Percentiles rank a stretch among this genome's conserved stretches.
phyloP scores from a whole-genome alignment of 2,797 vertebrate species.

The Argyrosomus regius region DNA sequence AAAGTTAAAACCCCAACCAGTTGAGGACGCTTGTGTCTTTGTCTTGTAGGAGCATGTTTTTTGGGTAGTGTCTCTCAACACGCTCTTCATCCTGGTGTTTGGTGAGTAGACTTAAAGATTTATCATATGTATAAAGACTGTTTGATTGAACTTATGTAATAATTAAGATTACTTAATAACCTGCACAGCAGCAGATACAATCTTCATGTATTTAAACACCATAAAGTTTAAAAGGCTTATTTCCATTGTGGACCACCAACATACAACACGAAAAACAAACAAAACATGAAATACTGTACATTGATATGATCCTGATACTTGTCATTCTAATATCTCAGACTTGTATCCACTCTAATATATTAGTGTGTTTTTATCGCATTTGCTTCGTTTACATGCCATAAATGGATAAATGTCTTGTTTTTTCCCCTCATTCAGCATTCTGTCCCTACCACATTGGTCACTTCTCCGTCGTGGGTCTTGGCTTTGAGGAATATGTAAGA shows the following conservation, averaged over 20 bases:
- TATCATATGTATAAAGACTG: background rate
- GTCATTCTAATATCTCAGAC: background rate
- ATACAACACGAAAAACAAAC: background rate
- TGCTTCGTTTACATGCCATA: background rate
- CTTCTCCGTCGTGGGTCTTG: constrained; percentile 97
- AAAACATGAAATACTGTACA: background rate
- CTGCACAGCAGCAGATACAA: background rate
- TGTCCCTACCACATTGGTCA: constrained; percentile 99
- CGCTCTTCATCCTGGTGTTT: constrained; percentile 98
- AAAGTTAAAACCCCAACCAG: background rate
- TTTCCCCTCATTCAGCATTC: constrained; percentile 88
- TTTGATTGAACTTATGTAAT: background rate
- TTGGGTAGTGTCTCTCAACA: constrained; percentile 99
- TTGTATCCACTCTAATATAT: background rate
- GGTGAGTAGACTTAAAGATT: constrained; percentile 85
- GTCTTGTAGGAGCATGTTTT: constrained; percentile 95
- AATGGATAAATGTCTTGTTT: background rate
- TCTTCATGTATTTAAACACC: background rate
- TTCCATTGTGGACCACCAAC: background rate
- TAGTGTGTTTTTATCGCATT: background rate
- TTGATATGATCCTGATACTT: background rate
- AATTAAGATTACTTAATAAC: background rate
- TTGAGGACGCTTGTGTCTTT: constrained; percentile 31
- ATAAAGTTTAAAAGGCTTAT: background rate
- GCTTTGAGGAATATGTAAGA: constrained; percentile 98